Base-by-base conservation (phyloP, 2,888 invertebrate genomes). In the Malachius bipustulatus region DNA sequence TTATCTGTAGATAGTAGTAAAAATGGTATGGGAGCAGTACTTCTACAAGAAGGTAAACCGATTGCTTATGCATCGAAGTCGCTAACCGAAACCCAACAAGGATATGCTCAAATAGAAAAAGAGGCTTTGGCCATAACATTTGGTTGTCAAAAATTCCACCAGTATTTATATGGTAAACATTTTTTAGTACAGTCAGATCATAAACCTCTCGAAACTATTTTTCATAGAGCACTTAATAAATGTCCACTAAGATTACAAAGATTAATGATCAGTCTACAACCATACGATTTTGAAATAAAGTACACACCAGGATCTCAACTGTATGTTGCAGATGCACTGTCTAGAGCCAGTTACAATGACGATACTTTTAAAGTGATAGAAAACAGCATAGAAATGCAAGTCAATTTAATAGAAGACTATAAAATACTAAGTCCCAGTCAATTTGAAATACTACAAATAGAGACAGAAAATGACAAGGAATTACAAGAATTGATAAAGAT, bases 31-130 rank as follows among this genome's bases (percentile, higher is more conserved):
- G 47, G 44, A 3, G 47, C 43, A 10, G 44, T 35, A 10, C 13
- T 51, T 1, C 27, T 52, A 14, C 53, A 54, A 43, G 39, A 51
- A 28, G 29, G 39, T 16, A 24, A 32, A 9, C 46, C 49, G 13
- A 32, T 47, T 13, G 49, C 51, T 11, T 52, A 50, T 38, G 49
- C 43, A 4, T 48, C 48, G 1, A 34, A 30, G 26, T 24, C 34
- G 14, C 30, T 34, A 11, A 34, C 30, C 12, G 14, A 24, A 13
- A 30, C 24, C 4, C 32, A 37, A 37, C 14, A 27, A 30, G 30
- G 16, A 30, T 35, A 27, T 26, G 30, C 35, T 16, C 35, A 35
- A 30, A 35, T 35, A 27, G 35, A n/a, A n/a, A n/a, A n/a, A n/a
- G n/a, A n/a, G n/a, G n/a, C n/a, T n/a, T n/a, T n/a, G n/a, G n/a